Conservation (phyloP, 2,888 invertebrate species). For the Crematogaster levior region DNA sequence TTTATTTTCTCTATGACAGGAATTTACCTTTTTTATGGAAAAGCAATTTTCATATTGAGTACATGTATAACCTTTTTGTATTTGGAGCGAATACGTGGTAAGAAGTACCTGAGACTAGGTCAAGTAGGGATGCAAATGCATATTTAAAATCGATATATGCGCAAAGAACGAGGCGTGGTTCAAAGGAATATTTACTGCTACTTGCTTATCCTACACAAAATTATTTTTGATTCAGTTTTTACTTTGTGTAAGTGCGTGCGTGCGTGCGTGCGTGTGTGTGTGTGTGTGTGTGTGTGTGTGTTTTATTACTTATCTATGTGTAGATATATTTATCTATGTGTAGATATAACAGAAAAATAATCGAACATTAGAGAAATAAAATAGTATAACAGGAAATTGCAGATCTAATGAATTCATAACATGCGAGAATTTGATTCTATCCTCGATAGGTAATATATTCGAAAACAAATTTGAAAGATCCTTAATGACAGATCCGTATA, state of each 20-base stretch:
- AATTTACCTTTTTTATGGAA: conserved; percentile 4
- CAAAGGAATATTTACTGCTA: conserved; percentile 25
- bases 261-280: too few species aligned
- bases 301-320: too few species aligned
- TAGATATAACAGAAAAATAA: not conserved
- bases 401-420: not conserved
- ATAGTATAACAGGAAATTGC: not conserved
- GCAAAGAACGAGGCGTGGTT: conserved; percentile 15
- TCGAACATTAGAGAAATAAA: not conserved
- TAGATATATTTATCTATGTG: too few species aligned
- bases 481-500: too few species aligned
- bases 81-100: conserved; percentile 22
- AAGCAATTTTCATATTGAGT: conserved; percentile 40
- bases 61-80: conserved; percentile 33
- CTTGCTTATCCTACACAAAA: not conserved
- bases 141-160: conserved; percentile 35
- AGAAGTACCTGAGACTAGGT: conserved; percentile 31
- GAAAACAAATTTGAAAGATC: too few species aligned
- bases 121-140: conserved; percentile 35
- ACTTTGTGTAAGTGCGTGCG: too few species aligned
- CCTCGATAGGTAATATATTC: too few species aligned
- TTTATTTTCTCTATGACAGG: conserved; percentile 10
- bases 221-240: not conserved
- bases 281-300: too few species aligned
- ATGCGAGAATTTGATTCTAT: not conserved